Evolutionary conservation across 1,140 invertebrate genomes (phyloP), one percentile per base, ranked within the genome.

Genomic region (Neomicropteryx cornuta): DNA sequence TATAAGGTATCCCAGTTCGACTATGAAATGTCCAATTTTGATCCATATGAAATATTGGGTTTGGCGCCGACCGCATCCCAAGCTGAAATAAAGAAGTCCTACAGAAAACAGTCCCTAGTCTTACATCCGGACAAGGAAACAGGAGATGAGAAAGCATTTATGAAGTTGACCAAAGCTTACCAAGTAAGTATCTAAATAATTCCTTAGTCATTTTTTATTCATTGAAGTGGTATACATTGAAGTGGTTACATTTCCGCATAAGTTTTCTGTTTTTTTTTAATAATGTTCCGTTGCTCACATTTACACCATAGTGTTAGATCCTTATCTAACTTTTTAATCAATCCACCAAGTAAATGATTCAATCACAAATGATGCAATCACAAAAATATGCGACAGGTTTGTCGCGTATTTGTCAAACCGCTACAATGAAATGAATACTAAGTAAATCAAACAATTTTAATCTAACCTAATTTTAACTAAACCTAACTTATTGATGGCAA

Each of bases 1-100:
- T 97, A 97, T 59, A 96, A 97, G 77, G 90, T 97, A 5, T 92
- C 91, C 1, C 87, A 96, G 63, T 92, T 97, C 67, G 92, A 98
- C 56, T 90, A 95, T 69, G 92, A 97, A 69, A 89, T 94, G 78
- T 85, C 91, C 13, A 97, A 95, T 63, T 99, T 97, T 75, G 95
- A 99, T 74, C 96, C 96, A 1, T 99, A 93, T 70, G 87, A 93
- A 66, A 97, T 99, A 55, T 71, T 99, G 19, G 82, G 81, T 36
- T 73, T 99, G 48, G 81, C 92, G 39, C 68, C 83, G 33, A 86
- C 85, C 44, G 75, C 94, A 20, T 82, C 83, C 14, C 76, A 84
- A 57, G 66, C 72, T 29, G 89, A 95, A 59, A 93, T 99, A 32
- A 98, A 96, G 61, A 94, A 87, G 67, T 87, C 90, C 32, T 99